Evolutionary conservation across 2,113 vertebrate genomes (phyloP).

Genomic region (Zonotrichia leucophrys): DNA sequence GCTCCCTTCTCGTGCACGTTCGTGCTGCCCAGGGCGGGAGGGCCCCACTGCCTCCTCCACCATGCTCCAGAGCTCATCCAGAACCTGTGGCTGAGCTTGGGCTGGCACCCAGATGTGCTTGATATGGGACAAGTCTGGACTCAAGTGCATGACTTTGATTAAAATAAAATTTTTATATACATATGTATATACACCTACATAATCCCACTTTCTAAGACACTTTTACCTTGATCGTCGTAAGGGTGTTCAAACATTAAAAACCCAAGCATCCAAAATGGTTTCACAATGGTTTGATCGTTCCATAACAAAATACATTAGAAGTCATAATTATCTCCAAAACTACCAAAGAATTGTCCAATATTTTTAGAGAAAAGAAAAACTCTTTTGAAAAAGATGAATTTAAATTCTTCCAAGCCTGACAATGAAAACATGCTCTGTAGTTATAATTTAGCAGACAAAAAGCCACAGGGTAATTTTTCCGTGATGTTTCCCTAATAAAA

Average conservation of each 20-base stretch:
- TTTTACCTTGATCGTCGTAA: neutral
- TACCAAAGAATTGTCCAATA: neutral
- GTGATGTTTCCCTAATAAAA: conserved; percentile 48
- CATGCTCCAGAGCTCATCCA: neutral
- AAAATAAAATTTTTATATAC: neutral
- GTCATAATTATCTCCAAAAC: neutral
- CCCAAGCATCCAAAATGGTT: neutral
- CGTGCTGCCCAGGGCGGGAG: neutral
- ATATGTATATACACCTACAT: neutral
- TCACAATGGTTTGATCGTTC: neutral
- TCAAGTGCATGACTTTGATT: neutral
- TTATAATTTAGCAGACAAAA: conserved; percentile 26
- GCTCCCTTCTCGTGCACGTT: fast-evolving
- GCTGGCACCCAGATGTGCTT: neutral
- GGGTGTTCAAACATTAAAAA: neutral
- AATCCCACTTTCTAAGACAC: neutral
- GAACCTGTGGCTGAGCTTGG: fast-evolving
- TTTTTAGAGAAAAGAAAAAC: neutral
- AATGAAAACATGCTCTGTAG: neutral
- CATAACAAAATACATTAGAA: neutral
- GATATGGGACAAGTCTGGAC: neutral
- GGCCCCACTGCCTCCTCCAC: neutral
- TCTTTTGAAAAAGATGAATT: neutral
- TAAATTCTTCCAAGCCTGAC: conserved; percentile 6
- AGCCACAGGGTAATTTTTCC: conserved; percentile 31